These are phyloP conservation scores for Chloebia gouldiae DNA, from an alignment of 2,113 vertebrate species.

Conservation along the genomic window DNA sequence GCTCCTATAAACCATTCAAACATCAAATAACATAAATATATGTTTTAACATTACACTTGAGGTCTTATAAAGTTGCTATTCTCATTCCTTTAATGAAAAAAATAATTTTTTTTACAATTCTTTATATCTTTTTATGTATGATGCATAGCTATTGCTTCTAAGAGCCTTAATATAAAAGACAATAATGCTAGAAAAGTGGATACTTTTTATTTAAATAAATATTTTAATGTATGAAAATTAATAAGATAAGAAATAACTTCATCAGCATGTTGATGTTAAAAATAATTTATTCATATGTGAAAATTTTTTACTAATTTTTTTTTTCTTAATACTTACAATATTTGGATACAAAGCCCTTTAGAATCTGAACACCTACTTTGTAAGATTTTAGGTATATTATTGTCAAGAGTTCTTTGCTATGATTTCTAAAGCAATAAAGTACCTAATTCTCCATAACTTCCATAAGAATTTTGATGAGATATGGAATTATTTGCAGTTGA, in stretches of 20 bases:
- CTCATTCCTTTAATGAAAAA: not conserved
- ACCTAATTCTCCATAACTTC: not conserved
- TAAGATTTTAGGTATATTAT: not conserved
- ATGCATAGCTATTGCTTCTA: not conserved
- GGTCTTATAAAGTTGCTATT: not conserved
- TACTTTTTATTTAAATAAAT: not conserved
- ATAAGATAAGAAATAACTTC: not conserved
- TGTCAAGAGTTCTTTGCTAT: not conserved
- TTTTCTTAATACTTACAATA: not conserved
- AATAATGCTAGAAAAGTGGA: not conserved
- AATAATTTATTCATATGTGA: not conserved
- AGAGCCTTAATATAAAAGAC: not conserved
- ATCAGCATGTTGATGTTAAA: not conserved
- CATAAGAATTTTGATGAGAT: not conserved
- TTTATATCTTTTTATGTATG: not conserved
- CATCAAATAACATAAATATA: not conserved
- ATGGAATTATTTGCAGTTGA: not conserved
- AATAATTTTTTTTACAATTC: rapidly evolving
- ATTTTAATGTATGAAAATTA: not conserved
- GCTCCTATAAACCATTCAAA: not conserved
- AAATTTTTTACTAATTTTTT: not conserved
- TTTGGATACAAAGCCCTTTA: not conserved
- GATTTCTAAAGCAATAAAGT: not conserved
- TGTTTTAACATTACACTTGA: not conserved
- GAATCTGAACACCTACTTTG: not conserved